phyloP scores from a whole-genome alignment of 2,888 invertebrate genomes.

The Cloeon dipterum region DNA sequence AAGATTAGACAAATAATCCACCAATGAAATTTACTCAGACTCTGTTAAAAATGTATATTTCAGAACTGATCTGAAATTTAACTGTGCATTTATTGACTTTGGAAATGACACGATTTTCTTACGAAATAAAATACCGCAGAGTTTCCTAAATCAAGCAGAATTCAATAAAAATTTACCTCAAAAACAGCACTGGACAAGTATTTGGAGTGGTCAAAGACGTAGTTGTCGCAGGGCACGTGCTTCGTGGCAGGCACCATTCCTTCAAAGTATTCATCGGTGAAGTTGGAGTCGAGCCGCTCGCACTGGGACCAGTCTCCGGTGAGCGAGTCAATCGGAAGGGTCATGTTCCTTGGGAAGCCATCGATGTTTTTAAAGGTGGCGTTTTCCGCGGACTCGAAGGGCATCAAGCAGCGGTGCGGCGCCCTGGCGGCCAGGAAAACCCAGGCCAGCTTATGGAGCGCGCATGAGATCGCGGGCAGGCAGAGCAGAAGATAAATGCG shows the following conservation, averaged over 20 bases:
- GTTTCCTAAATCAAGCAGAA: no score
- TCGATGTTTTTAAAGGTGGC: constrained; percentile 20
- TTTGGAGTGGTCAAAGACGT: constrained; percentile 32
- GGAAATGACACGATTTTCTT: no score
- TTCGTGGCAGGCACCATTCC: constrained; percentile 13
- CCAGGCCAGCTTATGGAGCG: constrained; percentile 47
- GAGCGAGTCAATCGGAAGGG: constrained; percentile 27
- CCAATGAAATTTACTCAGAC: no score
- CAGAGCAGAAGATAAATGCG: constrained; percentile 42
- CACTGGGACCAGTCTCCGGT: constrained; percentile 27
- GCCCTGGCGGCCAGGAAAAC: constrained; percentile 42
- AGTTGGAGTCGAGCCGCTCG: constrained; percentile 21
- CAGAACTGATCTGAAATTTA: no score
- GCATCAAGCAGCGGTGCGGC: constrained; percentile 28
- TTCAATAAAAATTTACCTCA: constrained; percentile 26
- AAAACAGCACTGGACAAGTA: constrained; percentile 37
- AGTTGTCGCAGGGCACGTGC: constrained; percentile 24
- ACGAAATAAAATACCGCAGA: no score
- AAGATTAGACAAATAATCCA: no score
- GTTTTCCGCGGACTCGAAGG: constrained; percentile 25
- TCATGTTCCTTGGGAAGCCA: constrained; percentile 22
- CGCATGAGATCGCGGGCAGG: constrained; percentile 44
- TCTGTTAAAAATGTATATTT: no score
- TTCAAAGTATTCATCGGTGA: constrained; percentile 14
- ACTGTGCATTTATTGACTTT: no score